Evolutionary conservation across 2,888 invertebrate species (phyloP).

Genomic region (Napeogenes sylphis): DNA sequence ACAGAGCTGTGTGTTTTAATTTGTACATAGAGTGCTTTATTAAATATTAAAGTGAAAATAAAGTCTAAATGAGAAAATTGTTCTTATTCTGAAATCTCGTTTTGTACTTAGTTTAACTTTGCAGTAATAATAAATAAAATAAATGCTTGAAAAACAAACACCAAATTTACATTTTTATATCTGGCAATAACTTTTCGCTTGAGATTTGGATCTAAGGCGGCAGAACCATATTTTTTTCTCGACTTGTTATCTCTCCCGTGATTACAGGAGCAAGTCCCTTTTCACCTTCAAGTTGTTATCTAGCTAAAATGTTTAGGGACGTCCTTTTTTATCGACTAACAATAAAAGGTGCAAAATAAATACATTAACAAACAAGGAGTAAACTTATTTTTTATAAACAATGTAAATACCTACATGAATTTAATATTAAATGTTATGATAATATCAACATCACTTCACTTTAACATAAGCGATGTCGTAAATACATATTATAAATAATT

Average conservation of each 20-base stretch:
- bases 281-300: conserved; percentile 26
- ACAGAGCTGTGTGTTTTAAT: conserved; percentile 3
- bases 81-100: background rate
- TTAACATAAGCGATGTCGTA: too few relatives aligned
- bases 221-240: conserved; percentile 23
- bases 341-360: background rate
- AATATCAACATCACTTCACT: too few relatives aligned
- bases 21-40: conserved; percentile 1
- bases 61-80: conserved; percentile 1
- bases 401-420: too few relatives aligned
- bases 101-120: background rate
- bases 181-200: conserved; percentile 15
- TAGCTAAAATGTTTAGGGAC: conserved; percentile 24
- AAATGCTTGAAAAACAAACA: background rate
- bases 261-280: conserved; percentile 25
- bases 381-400: too few relatives aligned
- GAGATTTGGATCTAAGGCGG: conserved; percentile 16
- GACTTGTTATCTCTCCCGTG: conserved; percentile 26
- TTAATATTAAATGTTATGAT: too few relatives aligned
- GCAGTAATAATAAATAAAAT: too few relatives aligned
- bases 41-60: background rate
- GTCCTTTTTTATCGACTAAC: conserved; percentile 20
- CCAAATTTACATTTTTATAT: background rate
- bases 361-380: background rate
- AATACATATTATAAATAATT: background rate